Percentiles rank a stretch among this genome's conserved stretches.
Evolutionary conservation across 2,113 vertebrate species (phyloP).

Genomic region (Serinus canaria): DNA sequence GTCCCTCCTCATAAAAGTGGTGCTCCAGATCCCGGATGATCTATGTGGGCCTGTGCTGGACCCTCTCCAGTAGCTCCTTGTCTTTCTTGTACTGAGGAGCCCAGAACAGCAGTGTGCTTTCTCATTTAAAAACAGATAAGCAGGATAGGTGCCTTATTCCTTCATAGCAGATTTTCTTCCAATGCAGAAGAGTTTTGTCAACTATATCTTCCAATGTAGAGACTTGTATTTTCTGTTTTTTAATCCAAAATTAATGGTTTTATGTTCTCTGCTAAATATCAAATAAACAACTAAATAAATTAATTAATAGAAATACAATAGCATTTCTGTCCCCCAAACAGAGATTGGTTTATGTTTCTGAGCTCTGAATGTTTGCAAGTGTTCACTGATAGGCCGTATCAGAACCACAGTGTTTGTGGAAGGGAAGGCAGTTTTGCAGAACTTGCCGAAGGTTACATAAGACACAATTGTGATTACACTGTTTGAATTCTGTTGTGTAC

Average conservation of each 20-base stretch:
- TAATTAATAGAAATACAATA: neutral
- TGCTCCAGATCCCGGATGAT: neutral
- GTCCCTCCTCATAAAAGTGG: neutral
- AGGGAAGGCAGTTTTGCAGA: neutral
- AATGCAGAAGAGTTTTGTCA: fast-evolving
- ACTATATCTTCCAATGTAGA: fast-evolving
- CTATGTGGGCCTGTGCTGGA: neutral
- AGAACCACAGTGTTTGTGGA: neutral
- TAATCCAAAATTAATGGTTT: neutral
- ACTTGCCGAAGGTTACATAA: neutral
- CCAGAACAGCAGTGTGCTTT: fast-evolving
- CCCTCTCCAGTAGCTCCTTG: neutral
- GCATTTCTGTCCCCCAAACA: neutral
- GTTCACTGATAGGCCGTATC: fast-evolving
- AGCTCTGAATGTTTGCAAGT: neutral
- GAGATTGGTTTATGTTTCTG: neutral
- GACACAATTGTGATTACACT: neutral
- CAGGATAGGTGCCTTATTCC: fast-evolving
- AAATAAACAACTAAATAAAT: neutral
- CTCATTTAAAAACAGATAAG: fast-evolving
- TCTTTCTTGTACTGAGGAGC: neutral
- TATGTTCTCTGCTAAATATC: neutral
- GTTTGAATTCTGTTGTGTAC: neutral
- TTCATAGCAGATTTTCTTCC: neutral
- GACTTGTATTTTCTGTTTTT: neutral